phyloP scores from a whole-genome alignment of 2,797 vertebrate genomes.

The Dallia pectoralis region DNA sequence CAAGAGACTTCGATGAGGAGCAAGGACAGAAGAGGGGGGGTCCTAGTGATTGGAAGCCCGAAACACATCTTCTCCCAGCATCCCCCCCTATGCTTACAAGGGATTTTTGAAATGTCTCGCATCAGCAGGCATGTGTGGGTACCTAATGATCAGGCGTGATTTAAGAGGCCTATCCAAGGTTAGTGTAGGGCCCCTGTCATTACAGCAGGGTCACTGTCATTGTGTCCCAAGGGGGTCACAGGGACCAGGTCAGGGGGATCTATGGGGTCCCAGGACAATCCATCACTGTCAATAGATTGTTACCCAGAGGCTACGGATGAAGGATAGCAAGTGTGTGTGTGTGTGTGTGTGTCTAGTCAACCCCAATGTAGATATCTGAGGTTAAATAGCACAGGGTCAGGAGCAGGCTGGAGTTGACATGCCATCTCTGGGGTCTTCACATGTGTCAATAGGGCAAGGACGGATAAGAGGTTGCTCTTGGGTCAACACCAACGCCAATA shows the following conservation, averaged over 20 bases:
- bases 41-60: constrained; percentile 16
- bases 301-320: constrained; percentile 28
- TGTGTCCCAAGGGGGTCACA: constrained; percentile 3
- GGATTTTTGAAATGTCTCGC: constrained; percentile 35
- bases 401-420: constrained; percentile 18
- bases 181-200: constrained; percentile 39
- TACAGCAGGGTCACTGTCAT: constrained; percentile 25
- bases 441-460: constrained; percentile 1
- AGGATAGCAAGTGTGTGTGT: constrained; percentile 17
- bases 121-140: constrained; percentile 37
- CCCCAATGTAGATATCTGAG: constrained; percentile 28
- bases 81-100: constrained; percentile 11
- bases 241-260: constrained; percentile 15
- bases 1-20: constrained; percentile 11
- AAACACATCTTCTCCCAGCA: constrained; percentile 12
- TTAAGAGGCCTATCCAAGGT: constrained; percentile 18
- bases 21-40: not conserved
- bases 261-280: constrained; percentile 45
- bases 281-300: constrained; percentile 52
- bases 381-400: constrained; percentile 25
- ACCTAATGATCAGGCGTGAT: constrained; percentile 37
- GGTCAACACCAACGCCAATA: constrained; percentile 40
- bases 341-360: constrained; percentile 27
- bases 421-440: constrained; percentile 62
- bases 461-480: constrained; percentile 65